Base-by-base conservation (phyloP, 2,888 invertebrate genomes). In the Seladonia tumulorum region DNA sequence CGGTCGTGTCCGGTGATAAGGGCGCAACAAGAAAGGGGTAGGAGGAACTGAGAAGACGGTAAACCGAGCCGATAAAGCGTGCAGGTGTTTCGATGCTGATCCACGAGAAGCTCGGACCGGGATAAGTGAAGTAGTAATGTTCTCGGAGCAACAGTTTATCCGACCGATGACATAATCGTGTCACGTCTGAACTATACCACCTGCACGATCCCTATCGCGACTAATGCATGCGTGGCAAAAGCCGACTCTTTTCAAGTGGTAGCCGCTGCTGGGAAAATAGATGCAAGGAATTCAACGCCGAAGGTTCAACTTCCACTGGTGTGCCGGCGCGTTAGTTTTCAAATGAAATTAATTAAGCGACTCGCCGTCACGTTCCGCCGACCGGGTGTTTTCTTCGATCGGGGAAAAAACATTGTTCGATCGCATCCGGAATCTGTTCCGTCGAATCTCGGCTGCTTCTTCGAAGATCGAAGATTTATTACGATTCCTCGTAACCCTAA, bases 1-100 rank as follows among this genome's bases (percentile, higher is more conserved):
- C 25, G 49, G 47, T 49, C 72, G 75, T 66, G 75, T 66, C 72
- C 47, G 76, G 14, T 82, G 88, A 89, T 89, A 89, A 89, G 88
- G 86, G 81, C 60, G 57, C 47, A 39, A 70, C 39, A 45, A 12
- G 25, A 73, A 75, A 73, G 73, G 83, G 85, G 81, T 77, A 74
- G 82, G 76, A 82, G 80, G 45, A 78, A 71, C 57, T 22, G 81
- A 75, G 85, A 78, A 83, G 83, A 82, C 45, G 81, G 91, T 89
- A 90, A 90, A 88, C 81, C 88, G 89, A 92, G 90, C 75, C 85
- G 92, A 92, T 92, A 92, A 92, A 85, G 87, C 75, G 49, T 81
- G 89, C 92, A 91, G 91, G 92, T 92, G 92, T 88, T 84, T 88
- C 85, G 86, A 88, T 87, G 91, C 89, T 91, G 92, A 91, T 90